Conservation (phyloP, 2,113 vertebrate species). For the Thermophis baileyi region DNA sequence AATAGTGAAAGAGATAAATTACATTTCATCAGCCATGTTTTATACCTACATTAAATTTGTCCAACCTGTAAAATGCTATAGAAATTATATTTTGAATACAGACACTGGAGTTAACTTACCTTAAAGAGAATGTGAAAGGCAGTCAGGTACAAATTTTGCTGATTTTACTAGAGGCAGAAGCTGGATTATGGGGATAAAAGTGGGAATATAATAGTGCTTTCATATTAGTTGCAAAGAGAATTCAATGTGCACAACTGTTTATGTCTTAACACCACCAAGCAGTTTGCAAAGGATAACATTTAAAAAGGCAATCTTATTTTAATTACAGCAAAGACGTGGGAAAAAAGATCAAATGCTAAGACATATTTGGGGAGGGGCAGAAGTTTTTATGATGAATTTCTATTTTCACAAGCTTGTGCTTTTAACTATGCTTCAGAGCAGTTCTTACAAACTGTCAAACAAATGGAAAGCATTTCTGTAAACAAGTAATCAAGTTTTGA, state of each 20-base stretch:
- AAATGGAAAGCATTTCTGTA: constrained; percentile 75
- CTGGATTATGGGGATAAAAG: constrained; percentile 18
- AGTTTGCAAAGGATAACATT: constrained; percentile 4
- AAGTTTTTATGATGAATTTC: constrained; percentile 60
- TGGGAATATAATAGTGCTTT: constrained; percentile 19
- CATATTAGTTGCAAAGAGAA: constrained; percentile 38
- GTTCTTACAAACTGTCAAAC: constrained; percentile 70
- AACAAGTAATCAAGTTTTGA: constrained; percentile 52
- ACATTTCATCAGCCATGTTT: background rate
- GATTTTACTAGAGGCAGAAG: background rate
- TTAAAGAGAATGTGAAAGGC: background rate
- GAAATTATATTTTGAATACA: constrained; percentile 28
- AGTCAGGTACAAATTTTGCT: background rate
- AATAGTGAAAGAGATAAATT: constrained; percentile 1
- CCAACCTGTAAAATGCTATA: background rate
- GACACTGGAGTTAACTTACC: background rate
- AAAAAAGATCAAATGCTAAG: constrained; percentile 66
- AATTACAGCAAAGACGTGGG: constrained; percentile 65
- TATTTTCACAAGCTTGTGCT: constrained; percentile 65
- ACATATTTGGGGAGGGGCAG: constrained; percentile 62
- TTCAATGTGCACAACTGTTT: constrained; percentile 50
- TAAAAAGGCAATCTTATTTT: constrained; percentile 60
- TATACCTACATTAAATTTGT: background rate
- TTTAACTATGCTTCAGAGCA: constrained; percentile 69
- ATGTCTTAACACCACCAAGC: constrained; percentile 43